phyloP scores from a whole-genome alignment of 2,797 vertebrate species.

The Hoplostethus mediterraneus region DNA sequence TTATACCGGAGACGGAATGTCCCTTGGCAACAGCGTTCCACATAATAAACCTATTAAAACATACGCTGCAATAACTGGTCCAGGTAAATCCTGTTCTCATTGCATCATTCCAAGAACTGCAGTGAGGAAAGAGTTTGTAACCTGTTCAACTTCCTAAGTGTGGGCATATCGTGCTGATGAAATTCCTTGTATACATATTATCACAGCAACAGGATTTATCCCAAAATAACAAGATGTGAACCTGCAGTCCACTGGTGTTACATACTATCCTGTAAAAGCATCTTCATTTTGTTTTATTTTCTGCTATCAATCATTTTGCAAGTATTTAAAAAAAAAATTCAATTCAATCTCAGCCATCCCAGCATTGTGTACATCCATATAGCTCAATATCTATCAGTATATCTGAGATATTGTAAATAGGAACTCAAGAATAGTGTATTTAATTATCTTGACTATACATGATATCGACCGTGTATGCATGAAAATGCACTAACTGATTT shows the following conservation, averaged over 20 bases:
- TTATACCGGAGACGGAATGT: slow-evolving; percentile 25
- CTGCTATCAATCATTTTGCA: no score
- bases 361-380: neutral
- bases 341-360: no score
- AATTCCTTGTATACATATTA: no score
- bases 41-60: slow-evolving; percentile 15
- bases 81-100: slow-evolving; percentile 11
- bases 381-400: neutral
- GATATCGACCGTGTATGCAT: neutral
- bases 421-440: neutral
- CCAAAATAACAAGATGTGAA: no score
- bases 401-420: neutral
- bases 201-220: no score
- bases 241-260: no score
- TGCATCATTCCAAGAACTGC: slow-evolving; percentile 22
- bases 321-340: no score
- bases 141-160: neutral
- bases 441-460: neutral
- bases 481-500: neutral
- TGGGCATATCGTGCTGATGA: neutral
- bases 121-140: neutral
- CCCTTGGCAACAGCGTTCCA: neutral
- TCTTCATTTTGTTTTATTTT: no score
- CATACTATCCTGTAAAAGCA: no score
- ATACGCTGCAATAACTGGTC: slow-evolving; percentile 13